Evolutionary conservation across 2,113 vertebrate genomes (phyloP), one percentile per base, ranked within the genome.

Genomic region (Clarias batrachus): DNA sequence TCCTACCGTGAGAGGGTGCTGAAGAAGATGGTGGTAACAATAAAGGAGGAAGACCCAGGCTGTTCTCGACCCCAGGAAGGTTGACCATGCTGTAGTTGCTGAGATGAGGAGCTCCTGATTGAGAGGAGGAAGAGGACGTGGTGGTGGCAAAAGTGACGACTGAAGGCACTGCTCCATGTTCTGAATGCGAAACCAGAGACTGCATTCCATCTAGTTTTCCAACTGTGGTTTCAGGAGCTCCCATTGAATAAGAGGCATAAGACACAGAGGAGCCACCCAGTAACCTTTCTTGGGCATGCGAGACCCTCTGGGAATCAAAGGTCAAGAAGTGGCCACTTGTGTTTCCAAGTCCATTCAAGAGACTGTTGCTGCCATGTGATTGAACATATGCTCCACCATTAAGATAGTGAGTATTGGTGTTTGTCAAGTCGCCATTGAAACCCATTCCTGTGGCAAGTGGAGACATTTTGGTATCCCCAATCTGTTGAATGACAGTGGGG

Each of bases 1-100:
- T 86, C 90, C 71, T 96, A 97, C 96, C 96, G 95, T 96, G 96
- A 84, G 96, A 95, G 89, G 96, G 94, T 88, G 97, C 94, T 91
- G 96, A 95, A 87, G 97, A 96, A 82, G 96, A 96, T 9, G 97
- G 94, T 84, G 97, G 96, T 92, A 99, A 94, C 94, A 97, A 97
- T 87, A 99, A 93, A 54, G 97, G 94, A 91, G 98, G 96, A 92
- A 99, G 97, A 87, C 97, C 96, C 84, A 99, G 94, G 79, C 94
- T 96, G 90, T 95, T 96, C 84, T 97, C 96, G 57, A 96, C 95
- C 91, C 95, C 96, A 33, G 97, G 96, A 91, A 98, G 96, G 91
- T 97, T 97, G 91, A 98, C 97, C 92, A 99, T 96, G 91, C 96
- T 96, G 93, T 99, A 99, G 83, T 96, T 96, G 91, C 97, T 97